Evolutionary conservation across 2,888 invertebrate species (phyloP).

Genomic region (Drosophila buzzatii): DNA sequence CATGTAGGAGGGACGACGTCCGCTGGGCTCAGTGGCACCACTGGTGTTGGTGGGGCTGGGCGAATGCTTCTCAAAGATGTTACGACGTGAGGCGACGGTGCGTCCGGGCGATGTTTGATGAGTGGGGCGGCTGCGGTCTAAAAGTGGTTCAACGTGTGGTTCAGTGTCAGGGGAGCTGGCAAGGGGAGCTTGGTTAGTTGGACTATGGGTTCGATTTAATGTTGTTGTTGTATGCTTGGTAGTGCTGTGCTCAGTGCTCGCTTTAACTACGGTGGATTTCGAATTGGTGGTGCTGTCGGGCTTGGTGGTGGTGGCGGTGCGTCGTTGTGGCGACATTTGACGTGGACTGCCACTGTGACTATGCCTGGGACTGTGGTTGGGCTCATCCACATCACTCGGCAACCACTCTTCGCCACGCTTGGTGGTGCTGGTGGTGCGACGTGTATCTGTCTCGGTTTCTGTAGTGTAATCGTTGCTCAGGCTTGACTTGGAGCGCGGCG

Average conservation of each 20-base stretch:
- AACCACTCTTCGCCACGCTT: constrained; percentile 15
- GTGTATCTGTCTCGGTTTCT: constrained; percentile 19
- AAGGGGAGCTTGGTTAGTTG: constrained; percentile 57
- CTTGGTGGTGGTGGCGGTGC: constrained; percentile 16
- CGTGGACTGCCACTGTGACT: constrained; percentile 29
- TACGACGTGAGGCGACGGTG: constrained; percentile 81
- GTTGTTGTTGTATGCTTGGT: constrained; percentile 48
- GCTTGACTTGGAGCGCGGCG: constrained; percentile 8
- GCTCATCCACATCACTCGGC: constrained; percentile 18
- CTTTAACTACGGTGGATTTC: constrained; percentile 58
- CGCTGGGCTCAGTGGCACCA: constrained; percentile 28
- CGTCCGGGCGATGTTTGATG: constrained; percentile 58
- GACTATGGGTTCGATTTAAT: constrained; percentile 48
- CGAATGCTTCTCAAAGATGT: constrained; percentile 81
- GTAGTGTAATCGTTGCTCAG: neutral
- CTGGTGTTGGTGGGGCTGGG: constrained; percentile 24
- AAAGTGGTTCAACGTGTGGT: constrained; percentile 73
- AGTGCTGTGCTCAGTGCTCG: constrained; percentile 76
- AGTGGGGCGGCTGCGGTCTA: constrained; percentile 61
- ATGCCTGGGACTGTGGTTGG: constrained; percentile 22
- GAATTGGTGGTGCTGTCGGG: constrained; percentile 24
- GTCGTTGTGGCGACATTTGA: constrained; percentile 22
- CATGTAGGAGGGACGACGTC: constrained; percentile 84
- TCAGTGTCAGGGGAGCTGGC: constrained; percentile 67
- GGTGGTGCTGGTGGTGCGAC: constrained; percentile 21